Percentiles rank a stretch among this genome's conserved stretches.
phyloP scores from a whole-genome alignment of 2,797 vertebrate species.

The Karalla daura region DNA sequence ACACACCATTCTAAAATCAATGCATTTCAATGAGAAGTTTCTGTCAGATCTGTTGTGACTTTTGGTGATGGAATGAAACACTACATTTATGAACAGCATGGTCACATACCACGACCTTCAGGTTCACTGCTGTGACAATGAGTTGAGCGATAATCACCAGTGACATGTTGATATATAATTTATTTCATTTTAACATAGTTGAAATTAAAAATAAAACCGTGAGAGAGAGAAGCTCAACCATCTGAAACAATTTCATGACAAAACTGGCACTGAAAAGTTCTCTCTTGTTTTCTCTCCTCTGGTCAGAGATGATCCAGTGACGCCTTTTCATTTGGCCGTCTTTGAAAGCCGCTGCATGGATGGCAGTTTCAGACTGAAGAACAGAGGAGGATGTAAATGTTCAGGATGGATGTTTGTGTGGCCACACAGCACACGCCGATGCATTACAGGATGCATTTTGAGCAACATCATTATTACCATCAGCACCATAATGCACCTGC shows the following conservation, averaged over 20 bases:
- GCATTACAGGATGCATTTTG: neutral
- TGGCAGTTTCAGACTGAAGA: conserved; percentile 66
- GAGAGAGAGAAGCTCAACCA: neutral
- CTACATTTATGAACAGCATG: no score
- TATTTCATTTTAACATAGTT: no score
- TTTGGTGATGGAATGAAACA: no score
- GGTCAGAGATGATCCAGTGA: conserved; percentile 27
- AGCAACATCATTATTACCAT: neutral
- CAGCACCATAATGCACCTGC: neutral
- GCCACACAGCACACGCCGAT: conserved; percentile 16
- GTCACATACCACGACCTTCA: no score
- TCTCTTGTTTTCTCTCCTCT: neutral
- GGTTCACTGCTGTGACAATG: no score
- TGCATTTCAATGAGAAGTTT: no score
- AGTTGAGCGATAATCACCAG: no score
- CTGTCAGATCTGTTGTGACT: no score
- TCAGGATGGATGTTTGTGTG: conserved; percentile 30
- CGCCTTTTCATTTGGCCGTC: conserved; percentile 70
- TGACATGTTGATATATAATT: no score
- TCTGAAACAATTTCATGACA: neutral
- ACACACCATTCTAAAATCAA: no score
- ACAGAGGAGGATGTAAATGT: conserved; percentile 37
- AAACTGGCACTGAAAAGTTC: neutral
- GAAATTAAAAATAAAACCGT: no score
- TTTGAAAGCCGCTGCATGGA: conserved; percentile 67